Evolutionary conservation across 1,140 invertebrate genomes (phyloP), one percentile per base, ranked within the genome.

Genomic region (Orchesella cincta): DNA sequence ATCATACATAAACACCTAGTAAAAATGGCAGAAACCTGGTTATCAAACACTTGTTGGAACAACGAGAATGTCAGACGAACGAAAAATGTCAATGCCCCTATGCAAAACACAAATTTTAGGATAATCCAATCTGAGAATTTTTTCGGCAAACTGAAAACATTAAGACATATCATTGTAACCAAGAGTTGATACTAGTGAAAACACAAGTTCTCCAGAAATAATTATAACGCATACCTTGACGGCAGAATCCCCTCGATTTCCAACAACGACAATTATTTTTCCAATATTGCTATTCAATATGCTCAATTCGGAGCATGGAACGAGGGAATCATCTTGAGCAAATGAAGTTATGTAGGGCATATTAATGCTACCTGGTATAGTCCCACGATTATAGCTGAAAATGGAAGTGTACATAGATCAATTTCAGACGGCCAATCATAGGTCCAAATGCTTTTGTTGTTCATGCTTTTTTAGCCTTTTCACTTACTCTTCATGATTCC

Each of bases 361-460:
- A 84, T 96, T 97, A 36, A 96, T 90, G 85, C 94, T 96, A 14
- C 90, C 89, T 26, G 89, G 88, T 57, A 96, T 87, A 80, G 91
- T 89, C 62, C 91, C 92, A 83, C 92, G 89, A 77, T 90, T 89
- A 84, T 89, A 94, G 82, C 92, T 94, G 82, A 74, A 83, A 85
- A 82, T 46, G 5, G 3, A 77, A 78, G n/a, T n/a, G n/a, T n/a
- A n/a, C n/a, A n/a, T n/a, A n/a, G n/a, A n/a, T n/a, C n/a, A n/a
- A n/a, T n/a, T n/a, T n/a, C n/a, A n/a, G n/a, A n/a, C n/a, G n/a
- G n/a, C n/a, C n/a, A n/a, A n/a, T n/a, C n/a, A 78, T 46, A 29
- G 74, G 75, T 72, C 1, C 78, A 79, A 75, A 76, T 26, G 52
- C 3, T 70, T 62, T 28, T 23, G 8, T 29, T 29, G 0, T 75